Evolutionary conservation across 2,113 vertebrate species (phyloP).

Genomic region (Petroica traversi): DNA sequence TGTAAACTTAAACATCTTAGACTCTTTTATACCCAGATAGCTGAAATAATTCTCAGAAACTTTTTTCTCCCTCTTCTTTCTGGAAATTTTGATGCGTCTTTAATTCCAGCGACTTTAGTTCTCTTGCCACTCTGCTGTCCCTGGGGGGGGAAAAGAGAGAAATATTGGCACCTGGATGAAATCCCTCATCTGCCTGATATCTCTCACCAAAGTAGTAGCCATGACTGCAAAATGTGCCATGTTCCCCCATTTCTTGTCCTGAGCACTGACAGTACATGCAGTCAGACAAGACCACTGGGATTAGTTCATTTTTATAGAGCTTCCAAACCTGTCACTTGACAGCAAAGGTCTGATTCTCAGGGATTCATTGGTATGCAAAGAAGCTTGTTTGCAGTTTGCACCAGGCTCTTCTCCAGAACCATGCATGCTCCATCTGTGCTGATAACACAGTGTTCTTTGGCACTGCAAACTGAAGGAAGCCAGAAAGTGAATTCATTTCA

Average conservation of each 20-base stretch:
- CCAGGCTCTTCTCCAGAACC: conserved; percentile 81
- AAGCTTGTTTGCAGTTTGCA: conserved; percentile 75
- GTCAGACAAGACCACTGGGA: conserved; percentile 71
- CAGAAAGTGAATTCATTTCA: conserved; percentile 80
- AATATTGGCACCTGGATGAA: conserved; percentile 26
- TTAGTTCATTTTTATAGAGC: conserved; percentile 64
- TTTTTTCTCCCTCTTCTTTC: neutral
- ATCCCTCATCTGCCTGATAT: neutral
- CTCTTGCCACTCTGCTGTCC: neutral
- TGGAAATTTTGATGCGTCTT: neutral
- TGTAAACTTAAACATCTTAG: neutral
- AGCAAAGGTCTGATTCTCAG: conserved; percentile 73
- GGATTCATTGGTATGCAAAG: conserved; percentile 81
- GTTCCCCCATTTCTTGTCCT: conserved; percentile 53
- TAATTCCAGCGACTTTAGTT: neutral
- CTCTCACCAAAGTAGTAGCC: conserved; percentile 7
- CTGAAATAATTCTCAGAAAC: neutral
- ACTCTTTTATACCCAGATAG: neutral
- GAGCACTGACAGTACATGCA: conserved; percentile 64
- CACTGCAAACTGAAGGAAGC: conserved; percentile 76
- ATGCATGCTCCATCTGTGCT: conserved; percentile 81
- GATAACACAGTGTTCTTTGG: conserved; percentile 84
- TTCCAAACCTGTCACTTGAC: conserved; percentile 73
- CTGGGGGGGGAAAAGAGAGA: neutral
- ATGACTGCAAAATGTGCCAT: neutral